Percentiles rank a stretch among this genome's conserved stretches.
Conservation (phyloP, 2,888 invertebrate genomes). For the Alviniconcha strummeri region DNA sequence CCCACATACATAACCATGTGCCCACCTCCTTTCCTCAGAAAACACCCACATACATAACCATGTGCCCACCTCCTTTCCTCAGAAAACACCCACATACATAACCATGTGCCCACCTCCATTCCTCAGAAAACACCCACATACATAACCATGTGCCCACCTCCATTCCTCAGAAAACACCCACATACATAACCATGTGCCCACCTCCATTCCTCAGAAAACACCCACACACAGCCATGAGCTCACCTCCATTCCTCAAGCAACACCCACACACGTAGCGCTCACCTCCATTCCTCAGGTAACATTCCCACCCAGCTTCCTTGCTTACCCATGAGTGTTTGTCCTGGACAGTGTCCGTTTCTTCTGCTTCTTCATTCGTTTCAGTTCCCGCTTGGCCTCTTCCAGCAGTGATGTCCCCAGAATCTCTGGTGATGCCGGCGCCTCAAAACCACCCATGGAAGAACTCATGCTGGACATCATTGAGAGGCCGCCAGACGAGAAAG, state of each 20-base stretch:
- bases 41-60: no score
- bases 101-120: background rate
- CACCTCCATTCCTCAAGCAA: background rate
- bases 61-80: no score
- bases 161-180: no score
- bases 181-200: background rate
- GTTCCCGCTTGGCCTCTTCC: constrained; percentile 86
- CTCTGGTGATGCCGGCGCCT: constrained; percentile 37
- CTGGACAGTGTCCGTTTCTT: constrained; percentile 33
- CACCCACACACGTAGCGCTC: no score
- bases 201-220: background rate
- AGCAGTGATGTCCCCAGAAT: constrained; percentile 72
- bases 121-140: background rate
- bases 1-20: background rate
- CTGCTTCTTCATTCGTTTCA: constrained; percentile 74
- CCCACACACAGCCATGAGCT: background rate
- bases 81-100: no score
- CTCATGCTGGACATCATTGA: constrained; percentile 51
- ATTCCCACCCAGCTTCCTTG: no score
- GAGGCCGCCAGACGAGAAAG: constrained; percentile 24
- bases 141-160: background rate
- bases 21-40: no score
- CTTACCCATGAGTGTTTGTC: constrained; percentile 45
- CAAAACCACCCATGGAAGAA: constrained; percentile 40
- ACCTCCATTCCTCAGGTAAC: no score